Percentiles rank a stretch among this genome's conserved stretches.
Evolutionary conservation across 2,797 vertebrate species (phyloP).

Genomic region (Acipenser oxyrinchus): DNA sequence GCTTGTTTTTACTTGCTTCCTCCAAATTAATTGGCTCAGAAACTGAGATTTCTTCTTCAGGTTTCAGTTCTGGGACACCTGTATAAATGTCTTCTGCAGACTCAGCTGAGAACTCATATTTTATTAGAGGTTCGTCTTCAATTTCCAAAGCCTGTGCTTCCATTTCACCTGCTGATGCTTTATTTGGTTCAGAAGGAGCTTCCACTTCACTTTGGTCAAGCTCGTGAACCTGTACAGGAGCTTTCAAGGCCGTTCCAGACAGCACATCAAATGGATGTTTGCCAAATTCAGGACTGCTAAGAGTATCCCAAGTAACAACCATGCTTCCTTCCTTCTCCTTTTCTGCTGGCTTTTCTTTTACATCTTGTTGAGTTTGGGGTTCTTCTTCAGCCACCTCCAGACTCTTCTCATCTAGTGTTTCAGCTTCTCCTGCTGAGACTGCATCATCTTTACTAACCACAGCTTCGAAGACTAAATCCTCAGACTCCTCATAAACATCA

Average conservation of each 20-base stretch:
- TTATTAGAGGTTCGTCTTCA: constrained; percentile 13
- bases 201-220: too few species aligned
- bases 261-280: too few species aligned
- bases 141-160: constrained; percentile 12
- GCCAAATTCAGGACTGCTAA: too few species aligned
- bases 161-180: constrained; percentile 12
- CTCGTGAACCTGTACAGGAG: too few species aligned
- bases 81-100: constrained; percentile 9
- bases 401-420: constrained; percentile 25
- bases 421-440: constrained; percentile 19
- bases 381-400: constrained; percentile 29
- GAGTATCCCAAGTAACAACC: neutral
- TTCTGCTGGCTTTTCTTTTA: constrained; percentile 23
- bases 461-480: constrained; percentile 7
- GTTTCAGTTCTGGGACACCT: neutral
- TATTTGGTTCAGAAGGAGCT: neutral
- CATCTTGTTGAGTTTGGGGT: constrained; percentile 18
- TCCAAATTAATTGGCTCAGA: too few species aligned
- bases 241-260: too few species aligned
- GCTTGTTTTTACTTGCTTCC: too few species aligned
- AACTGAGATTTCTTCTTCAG: neutral
- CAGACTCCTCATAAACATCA: constrained; percentile 16
- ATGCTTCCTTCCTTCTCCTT: constrained; percentile 14
- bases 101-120: neutral
- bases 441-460: constrained; percentile 31